Evolutionary conservation across 2,113 vertebrate species (phyloP).

Genomic region (Larimichthys crocea): DNA sequence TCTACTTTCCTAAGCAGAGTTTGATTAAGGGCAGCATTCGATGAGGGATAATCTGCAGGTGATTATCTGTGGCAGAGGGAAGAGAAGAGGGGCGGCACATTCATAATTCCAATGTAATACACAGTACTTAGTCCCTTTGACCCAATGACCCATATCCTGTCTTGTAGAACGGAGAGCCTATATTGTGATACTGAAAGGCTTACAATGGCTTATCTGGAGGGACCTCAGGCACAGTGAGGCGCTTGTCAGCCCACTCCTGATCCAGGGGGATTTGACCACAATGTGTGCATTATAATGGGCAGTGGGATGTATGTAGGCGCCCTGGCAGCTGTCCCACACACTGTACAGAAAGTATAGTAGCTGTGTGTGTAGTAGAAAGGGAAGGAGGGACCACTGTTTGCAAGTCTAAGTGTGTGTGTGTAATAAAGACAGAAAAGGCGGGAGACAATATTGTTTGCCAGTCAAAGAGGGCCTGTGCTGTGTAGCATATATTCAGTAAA

Average conservation of each 20-base stretch:
- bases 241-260: slow-evolving; percentile 77
- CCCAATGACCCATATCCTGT: slow-evolving; percentile 79
- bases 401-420: slow-evolving; percentile 48
- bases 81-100: slow-evolving; percentile 41
- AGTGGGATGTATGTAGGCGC: slow-evolving; percentile 64
- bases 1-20: slow-evolving; percentile 67
- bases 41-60: slow-evolving; percentile 74
- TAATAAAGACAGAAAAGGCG: slow-evolving; percentile 39
- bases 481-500: slow-evolving; percentile 5
- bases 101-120: slow-evolving; percentile 80
- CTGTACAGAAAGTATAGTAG: slow-evolving; percentile 59
- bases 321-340: slow-evolving; percentile 68
- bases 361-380: slow-evolving; percentile 7
- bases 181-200: slow-evolving; percentile 77
- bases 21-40: slow-evolving; percentile 72
- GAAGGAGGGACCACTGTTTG: slow-evolving; percentile 34
- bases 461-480: slow-evolving; percentile 36
- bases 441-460: slow-evolving; percentile 40
- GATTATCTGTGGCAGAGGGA: slow-evolving; percentile 69
- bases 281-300: slow-evolving; percentile 76
- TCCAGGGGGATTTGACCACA: slow-evolving; percentile 74
- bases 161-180: slow-evolving; percentile 65
- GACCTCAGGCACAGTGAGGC: slow-evolving; percentile 76
- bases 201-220: slow-evolving; percentile 81
- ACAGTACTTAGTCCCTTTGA: slow-evolving; percentile 70